phyloP scores from a whole-genome alignment of 2,888 invertebrate species.

The Netelia melanura region DNA sequence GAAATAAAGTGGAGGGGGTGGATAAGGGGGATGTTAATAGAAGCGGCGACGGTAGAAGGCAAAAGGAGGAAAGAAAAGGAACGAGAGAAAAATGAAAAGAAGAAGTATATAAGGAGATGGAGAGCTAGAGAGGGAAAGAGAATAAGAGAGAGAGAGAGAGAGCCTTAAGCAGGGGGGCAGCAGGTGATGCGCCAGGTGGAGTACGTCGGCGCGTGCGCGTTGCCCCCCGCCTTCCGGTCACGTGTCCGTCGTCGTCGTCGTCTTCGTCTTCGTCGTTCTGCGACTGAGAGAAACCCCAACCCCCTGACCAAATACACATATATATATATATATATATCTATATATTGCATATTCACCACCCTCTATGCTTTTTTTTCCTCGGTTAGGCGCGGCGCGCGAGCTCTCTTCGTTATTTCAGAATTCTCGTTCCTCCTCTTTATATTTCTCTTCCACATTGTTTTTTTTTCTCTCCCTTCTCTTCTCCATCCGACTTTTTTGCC shows the following conservation, averaged over 20 bases:
- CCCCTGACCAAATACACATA: conserved; percentile 27
- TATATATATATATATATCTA: conserved; percentile 22
- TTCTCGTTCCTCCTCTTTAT: conserved; percentile 68
- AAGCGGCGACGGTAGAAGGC: conserved; percentile 47
- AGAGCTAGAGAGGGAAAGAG: conserved; percentile 70
- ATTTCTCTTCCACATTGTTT: conserved; percentile 60
- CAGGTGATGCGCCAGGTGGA: conserved; percentile 84
- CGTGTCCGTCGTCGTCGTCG: conserved; percentile 73
- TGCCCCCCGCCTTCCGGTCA: conserved; percentile 78
- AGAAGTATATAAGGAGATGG: conserved; percentile 61
- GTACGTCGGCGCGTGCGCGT: conserved; percentile 82
- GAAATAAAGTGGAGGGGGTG: conserved; percentile 37
- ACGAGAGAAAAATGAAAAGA: conserved; percentile 53
- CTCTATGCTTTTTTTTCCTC: conserved; percentile 72
- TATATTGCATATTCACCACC: conserved; percentile 40
- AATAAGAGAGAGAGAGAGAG: conserved; percentile 60
- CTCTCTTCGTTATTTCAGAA: conserved; percentile 47
- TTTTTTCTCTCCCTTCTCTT: conserved; percentile 65
- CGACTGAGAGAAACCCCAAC: conserved; percentile 55
- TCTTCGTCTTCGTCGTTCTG: conserved; percentile 31
- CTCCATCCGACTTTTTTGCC: conserved; percentile 51
- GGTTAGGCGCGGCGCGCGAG: conserved; percentile 62
- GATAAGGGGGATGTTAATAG: conserved; percentile 20
- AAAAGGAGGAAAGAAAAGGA: conserved; percentile 44
- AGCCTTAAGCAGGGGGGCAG: conserved; percentile 82